Conservation (phyloP, 2,113 vertebrate genomes). For the Casuarius casuarius region DNA sequence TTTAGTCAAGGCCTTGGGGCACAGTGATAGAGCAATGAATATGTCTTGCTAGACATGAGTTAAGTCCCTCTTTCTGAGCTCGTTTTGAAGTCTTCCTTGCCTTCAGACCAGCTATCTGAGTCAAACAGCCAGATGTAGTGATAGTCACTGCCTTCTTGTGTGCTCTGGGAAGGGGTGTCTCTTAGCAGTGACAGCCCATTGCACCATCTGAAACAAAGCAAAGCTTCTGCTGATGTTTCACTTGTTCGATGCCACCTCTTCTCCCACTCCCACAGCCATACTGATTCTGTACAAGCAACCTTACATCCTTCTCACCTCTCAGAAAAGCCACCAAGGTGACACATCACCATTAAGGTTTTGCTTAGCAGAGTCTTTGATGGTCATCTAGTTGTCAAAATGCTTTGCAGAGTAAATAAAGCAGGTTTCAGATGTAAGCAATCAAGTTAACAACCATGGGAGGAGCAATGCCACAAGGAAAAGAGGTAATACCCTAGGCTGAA, state of each 20-base stretch:
- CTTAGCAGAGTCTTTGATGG: not conserved
- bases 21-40: not conserved
- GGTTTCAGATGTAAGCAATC: not conserved
- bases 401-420: not conserved
- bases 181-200: not conserved
- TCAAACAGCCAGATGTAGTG: not conserved
- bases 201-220: not conserved
- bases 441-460: not conserved
- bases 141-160: fast-evolving
- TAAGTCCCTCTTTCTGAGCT: not conserved
- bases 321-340: not conserved
- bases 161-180: not conserved
- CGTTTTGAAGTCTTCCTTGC: not conserved
- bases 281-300: not conserved
- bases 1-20: not conserved
- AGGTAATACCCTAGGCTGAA: not conserved
- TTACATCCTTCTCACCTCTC: not conserved
- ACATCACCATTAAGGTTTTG: not conserved
- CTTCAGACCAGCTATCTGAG: not conserved
- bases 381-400: not conserved
- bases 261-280: not conserved
- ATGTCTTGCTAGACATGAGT: not conserved
- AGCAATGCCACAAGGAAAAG: not conserved
- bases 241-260: not conserved
- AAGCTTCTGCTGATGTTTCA: not conserved